Conservation (phyloP, 2,797 vertebrate genomes). For the Ctenosaura bakeri region DNA sequence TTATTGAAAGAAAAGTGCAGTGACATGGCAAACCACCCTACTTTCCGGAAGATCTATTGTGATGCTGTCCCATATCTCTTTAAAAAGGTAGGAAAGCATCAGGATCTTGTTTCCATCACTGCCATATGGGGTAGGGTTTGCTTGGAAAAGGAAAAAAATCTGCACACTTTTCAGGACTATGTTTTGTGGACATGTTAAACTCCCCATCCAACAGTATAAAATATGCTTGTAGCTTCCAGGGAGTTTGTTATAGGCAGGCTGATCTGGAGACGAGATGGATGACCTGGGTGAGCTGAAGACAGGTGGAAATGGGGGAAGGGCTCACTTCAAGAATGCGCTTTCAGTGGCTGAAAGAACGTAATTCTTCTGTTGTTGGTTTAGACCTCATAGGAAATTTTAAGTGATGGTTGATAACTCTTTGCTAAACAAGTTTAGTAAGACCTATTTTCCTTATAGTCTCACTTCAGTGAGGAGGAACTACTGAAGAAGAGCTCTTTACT, state of each 20-base stretch:
- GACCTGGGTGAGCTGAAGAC: neutral
- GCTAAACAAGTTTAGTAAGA: neutral
- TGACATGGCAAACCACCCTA: constrained; percentile 80
- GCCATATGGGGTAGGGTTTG: neutral
- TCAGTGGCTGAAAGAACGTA: neutral
- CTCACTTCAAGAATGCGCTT: neutral
- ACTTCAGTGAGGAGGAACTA: neutral
- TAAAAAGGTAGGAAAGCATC: constrained; percentile 86
- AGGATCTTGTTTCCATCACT: neutral
- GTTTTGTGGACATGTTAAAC: neutral
- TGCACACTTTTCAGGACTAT: neutral
- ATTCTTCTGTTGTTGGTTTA: neutral
- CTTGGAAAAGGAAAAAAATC: rapidly evolving
- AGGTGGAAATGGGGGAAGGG: neutral
- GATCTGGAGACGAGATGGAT: neutral
- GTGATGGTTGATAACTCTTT: neutral
- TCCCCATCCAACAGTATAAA: neutral
- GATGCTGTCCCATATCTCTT: constrained; percentile 87
- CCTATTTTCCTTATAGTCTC: neutral
- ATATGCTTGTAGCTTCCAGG: neutral
- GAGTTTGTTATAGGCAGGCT: neutral
- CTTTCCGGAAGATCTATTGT: constrained; percentile 84
- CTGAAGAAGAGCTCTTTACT: neutral
- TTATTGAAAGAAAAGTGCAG: constrained; percentile 77
- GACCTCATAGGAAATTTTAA: neutral